Evolutionary conservation across 1,140 invertebrate genomes (phyloP).

Genomic region (Orchesella cincta): DNA sequence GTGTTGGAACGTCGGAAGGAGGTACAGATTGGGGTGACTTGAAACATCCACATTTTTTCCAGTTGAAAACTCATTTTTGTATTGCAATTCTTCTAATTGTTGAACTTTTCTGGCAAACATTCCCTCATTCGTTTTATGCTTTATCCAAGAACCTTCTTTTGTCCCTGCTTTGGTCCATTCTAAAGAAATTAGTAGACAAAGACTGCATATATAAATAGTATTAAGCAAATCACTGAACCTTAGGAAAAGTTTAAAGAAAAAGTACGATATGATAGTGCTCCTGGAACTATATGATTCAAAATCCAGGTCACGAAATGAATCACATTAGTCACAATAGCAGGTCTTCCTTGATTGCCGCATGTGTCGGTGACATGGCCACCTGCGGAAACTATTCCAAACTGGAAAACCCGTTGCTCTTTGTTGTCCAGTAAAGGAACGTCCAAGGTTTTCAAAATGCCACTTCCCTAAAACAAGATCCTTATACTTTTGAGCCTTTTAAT

Average conservation of each 20-base stretch:
- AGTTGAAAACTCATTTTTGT: not conserved
- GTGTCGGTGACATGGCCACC: not conserved
- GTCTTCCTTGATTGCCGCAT: not conserved
- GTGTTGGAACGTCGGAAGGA: not conserved
- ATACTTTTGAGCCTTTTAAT: too few relatives aligned
- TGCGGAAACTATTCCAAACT: conserved; percentile 6
- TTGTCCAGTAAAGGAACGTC: not conserved
- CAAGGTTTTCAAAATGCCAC: not conserved
- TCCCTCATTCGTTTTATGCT: too few relatives aligned
- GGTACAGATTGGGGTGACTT: not conserved
- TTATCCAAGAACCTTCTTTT: not conserved
- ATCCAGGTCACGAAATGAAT: conserved; percentile 6
- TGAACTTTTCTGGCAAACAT: not conserved
- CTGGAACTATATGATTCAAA: not conserved
- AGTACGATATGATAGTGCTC: not conserved
- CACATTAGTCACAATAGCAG: not conserved
- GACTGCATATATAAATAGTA: too few relatives aligned
- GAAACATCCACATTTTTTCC: not conserved
- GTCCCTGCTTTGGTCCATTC: not conserved
- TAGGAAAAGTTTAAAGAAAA: too few relatives aligned
- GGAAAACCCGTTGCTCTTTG: not conserved
- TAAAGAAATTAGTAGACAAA: too few relatives aligned
- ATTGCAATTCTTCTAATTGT: not conserved
- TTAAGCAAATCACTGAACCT: too few relatives aligned
- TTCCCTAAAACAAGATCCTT: too few relatives aligned